Evolutionary conservation across 2,797 vertebrate genomes (phyloP).

Genomic region (Pampus argenteus): DNA sequence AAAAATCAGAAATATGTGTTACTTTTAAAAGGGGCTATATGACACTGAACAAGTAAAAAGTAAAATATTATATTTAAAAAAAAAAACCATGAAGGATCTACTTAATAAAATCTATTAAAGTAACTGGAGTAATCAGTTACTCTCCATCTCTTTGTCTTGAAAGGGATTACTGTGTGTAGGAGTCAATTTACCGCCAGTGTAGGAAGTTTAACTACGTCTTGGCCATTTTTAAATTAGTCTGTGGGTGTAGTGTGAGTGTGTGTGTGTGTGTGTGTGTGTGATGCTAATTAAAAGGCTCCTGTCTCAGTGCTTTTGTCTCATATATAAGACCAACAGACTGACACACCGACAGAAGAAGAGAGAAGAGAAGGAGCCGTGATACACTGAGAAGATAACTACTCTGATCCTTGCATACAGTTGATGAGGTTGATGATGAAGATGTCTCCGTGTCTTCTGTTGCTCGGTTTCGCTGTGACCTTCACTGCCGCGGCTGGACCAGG

Average conservation of each 20-base stretch:
- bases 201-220: conserved; percentile 47
- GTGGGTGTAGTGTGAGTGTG: conserved; percentile 40
- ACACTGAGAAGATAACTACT: conserved; percentile 27
- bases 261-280: conserved; percentile 38
- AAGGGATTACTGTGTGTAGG: conserved; percentile 34
- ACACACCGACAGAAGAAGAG: conserved; percentile 21
- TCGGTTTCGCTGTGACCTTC: conserved; percentile 29
- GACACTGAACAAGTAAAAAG: not conserved
- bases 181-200: conserved; percentile 55
- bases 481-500: conserved; percentile 61
- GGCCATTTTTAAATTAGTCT: conserved; percentile 50
- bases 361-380: conserved; percentile 13
- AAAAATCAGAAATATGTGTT: not conserved
- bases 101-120: not conserved
- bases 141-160: conserved; percentile 1
- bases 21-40: not conserved
- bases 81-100: not conserved
- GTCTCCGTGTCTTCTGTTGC: conserved; percentile 40
- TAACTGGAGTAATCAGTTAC: conserved; percentile 15
- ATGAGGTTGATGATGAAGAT: conserved; percentile 41
- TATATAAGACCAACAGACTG: conserved; percentile 54
- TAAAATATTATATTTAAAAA: not conserved
- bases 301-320: conserved; percentile 16
- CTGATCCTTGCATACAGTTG: conserved; percentile 6
- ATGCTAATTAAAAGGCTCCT: conserved; percentile 54